Evolutionary conservation across 2,888 invertebrate genomes (phyloP), one percentile per base, ranked within the genome.

Genomic region (Sinotaia quadrata): DNA sequence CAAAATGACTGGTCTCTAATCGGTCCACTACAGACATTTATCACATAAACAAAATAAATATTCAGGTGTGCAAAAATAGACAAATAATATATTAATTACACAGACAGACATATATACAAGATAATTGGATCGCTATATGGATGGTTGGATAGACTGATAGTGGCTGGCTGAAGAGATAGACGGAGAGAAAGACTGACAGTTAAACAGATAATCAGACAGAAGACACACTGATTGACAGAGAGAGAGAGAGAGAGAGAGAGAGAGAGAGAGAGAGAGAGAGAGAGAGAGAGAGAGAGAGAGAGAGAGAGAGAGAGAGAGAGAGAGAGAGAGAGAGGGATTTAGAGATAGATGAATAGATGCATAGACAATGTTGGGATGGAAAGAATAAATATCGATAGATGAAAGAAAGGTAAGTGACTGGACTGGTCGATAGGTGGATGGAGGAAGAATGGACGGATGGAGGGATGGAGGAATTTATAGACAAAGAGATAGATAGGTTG

Each of bases 231-330:
- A 54, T 8, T 10, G 52, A 51, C 18, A 51, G 52, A 51, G 52
- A 4, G 12, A 60, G 47, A 34, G 41, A 58, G 4, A 33, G 3
- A 58, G 34, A 7, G 18, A 58, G 36, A 3, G 4, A 31, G 5
- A 34, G 18, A 4, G 18, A 7, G 15, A 60, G 27, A 44, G 4
- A 47, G 15, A 29, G 31, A 44, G n/a, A 60, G 24, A 51, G 31
- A 51, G n/a, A 51, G 18, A 63, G 34, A 52, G 33, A 63, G 36
- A 63, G 31, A 27, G 29, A 44, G 47, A 61, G 15, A 49, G 47
- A 47, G n/a, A 29, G 47, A 61, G 18, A 61, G 33, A 61, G 4
- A 61, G 21, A 61, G 12, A 10, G 29, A 44, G 15, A 44, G 52
- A 52, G 52, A 52, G 24, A 60, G 18, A 44, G 31, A 37, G 41